Percentiles rank a stretch among this genome's conserved stretches.
Conservation (phyloP, 2,113 vertebrate genomes). For the Paracanthobrama guichenoti region DNA sequence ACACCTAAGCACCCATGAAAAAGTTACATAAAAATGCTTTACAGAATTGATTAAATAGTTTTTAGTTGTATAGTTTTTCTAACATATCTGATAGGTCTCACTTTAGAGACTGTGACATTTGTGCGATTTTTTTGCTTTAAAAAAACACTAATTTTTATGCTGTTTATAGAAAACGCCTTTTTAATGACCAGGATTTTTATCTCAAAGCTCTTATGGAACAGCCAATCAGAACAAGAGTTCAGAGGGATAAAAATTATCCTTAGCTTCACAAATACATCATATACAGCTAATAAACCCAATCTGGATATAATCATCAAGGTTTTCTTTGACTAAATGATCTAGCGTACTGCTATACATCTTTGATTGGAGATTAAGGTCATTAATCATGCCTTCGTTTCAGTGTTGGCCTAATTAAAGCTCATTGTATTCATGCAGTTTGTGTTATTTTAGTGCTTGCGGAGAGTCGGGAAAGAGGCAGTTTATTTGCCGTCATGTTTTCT, state of each 20-base stretch:
- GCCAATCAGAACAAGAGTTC: neutral
- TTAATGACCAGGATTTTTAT: too few relatives aligned
- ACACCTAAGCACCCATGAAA: too few relatives aligned
- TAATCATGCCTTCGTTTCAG: neutral
- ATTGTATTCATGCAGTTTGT: neutral
- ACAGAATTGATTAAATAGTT: too few relatives aligned
- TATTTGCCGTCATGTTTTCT: neutral
- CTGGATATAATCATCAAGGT: neutral
- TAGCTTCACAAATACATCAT: neutral
- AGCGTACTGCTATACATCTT: neutral
- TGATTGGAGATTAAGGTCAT: neutral
- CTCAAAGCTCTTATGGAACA: neutral
- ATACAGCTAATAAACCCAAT: neutral
- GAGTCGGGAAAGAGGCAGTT: neutral
- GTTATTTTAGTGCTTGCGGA: neutral
- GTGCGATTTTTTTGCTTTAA: neutral
- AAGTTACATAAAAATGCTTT: too few relatives aligned
- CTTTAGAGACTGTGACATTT: too few relatives aligned
- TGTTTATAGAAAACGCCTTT: too few relatives aligned
- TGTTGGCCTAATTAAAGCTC: neutral
- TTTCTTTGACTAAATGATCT: neutral
- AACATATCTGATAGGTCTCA: too few relatives aligned
- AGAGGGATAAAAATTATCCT: too few relatives aligned
- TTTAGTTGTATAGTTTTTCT: too few relatives aligned
- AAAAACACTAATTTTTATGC: neutral